Conservation (phyloP, 2,113 vertebrate genomes). For the Hippopotamus amphibius region DNA sequence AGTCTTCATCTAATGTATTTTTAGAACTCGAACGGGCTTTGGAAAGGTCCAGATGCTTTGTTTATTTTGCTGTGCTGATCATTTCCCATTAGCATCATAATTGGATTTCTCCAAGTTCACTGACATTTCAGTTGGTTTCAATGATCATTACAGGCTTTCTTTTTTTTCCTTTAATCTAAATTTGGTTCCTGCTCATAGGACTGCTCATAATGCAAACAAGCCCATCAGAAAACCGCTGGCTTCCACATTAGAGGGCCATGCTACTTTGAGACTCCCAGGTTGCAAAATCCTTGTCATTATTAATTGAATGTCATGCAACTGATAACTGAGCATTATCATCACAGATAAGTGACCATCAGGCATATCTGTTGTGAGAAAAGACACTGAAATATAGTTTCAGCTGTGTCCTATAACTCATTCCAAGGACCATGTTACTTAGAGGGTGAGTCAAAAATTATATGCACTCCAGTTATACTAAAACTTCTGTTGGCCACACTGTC, state of each 20-base stretch:
- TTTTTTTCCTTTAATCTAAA: conserved; percentile 58
- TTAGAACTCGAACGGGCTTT: background rate
- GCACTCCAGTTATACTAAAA: no score
- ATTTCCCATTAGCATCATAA: conserved; percentile 73
- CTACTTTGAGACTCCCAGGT: background rate
- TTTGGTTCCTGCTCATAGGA: background rate
- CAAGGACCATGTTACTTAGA: background rate
- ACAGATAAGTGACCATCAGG: background rate
- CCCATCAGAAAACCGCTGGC: background rate
- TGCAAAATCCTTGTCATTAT: background rate
- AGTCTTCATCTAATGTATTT: conserved; percentile 38
- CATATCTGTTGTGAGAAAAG: background rate
- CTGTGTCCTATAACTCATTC: background rate
- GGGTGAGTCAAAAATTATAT: no score
- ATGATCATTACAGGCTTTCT: conserved; percentile 58
- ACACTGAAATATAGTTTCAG: background rate
- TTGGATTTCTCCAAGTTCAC: conserved; percentile 67
- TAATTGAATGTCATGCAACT: background rate
- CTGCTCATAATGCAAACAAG: conserved; percentile 15
- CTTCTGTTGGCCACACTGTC: no score
- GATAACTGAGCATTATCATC: background rate
- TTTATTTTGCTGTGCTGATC: conserved; percentile 61
- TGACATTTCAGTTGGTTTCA: conserved; percentile 71
- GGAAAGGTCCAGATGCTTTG: background rate
- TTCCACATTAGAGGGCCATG: background rate